Evolutionary conservation across 1,140 invertebrate species (phyloP).

Genomic region (Sinonovacula constricta): DNA sequence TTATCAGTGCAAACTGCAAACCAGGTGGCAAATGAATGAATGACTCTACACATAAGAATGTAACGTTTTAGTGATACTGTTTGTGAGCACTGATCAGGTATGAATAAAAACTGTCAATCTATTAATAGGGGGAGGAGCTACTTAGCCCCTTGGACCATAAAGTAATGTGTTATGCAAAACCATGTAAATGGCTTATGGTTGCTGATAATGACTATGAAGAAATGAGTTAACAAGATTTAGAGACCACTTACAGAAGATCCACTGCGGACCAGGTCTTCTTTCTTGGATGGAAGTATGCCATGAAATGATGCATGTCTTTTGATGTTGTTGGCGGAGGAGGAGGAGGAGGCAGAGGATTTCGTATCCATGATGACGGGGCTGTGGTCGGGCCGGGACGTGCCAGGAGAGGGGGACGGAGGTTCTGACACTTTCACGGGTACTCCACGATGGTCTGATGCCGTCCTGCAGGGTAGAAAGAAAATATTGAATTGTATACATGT

Average conservation of each 20-base stretch:
- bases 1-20: neutral
- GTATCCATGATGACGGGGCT: slow-evolving; percentile 67
- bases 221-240: too few species aligned
- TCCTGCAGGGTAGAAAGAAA: slow-evolving; percentile 35
- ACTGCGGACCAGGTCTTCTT: slow-evolving; percentile 50
- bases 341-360: slow-evolving; percentile 15
- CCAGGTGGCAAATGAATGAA: neutral
- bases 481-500: neutral
- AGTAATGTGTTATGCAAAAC: neutral
- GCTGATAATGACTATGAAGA: too few species aligned
- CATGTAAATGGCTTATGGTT: neutral
- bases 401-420: slow-evolving; percentile 15
- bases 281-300: slow-evolving; percentile 66
- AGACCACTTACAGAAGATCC: slow-evolving; percentile 34
- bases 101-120: too few species aligned
- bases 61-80: too few species aligned
- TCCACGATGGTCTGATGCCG: slow-evolving; percentile 56
- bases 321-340: slow-evolving; percentile 51
- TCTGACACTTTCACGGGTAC: slow-evolving; percentile 41
- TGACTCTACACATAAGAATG: too few species aligned
- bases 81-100: too few species aligned
- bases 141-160: neutral
- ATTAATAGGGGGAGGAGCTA: too few species aligned
- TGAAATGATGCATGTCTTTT: slow-evolving; percentile 67
- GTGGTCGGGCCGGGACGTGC: slow-evolving; percentile 43